Percentiles rank a stretch among this genome's conserved stretches.
These are phyloP conservation scores for Leptinotarsa juncta DNA, from an alignment of 2,888 invertebrate species.

Conservation along the genomic window DNA sequence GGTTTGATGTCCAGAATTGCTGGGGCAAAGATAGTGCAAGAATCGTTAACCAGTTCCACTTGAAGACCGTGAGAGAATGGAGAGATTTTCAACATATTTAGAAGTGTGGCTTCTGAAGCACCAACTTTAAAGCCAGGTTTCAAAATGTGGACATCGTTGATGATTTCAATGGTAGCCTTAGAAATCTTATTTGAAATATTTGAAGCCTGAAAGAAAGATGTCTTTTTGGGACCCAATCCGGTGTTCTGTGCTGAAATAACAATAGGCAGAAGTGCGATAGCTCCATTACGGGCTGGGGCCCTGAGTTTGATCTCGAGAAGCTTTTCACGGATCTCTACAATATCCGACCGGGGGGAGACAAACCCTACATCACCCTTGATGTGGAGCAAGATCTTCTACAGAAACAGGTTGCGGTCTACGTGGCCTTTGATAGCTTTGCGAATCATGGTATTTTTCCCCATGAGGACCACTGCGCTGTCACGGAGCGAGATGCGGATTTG, in stretches of 20 bases:
- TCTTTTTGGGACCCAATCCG: constrained; percentile 98
- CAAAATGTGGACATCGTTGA: too few relatives aligned
- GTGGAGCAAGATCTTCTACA: constrained; percentile 95
- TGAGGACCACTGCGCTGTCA: constrained; percentile 89
- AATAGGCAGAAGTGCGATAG: constrained; percentile 95
- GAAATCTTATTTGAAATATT: constrained; percentile 87
- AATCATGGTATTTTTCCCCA: constrained; percentile 99
- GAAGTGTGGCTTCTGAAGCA: too few relatives aligned
- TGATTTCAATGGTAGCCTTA: constrained; percentile 43
- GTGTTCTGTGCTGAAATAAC: constrained; percentile 99
- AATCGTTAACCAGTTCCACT: too few relatives aligned
- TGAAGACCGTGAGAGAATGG: too few relatives aligned
- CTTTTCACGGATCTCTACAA: constrained; percentile 90
- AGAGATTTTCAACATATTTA: too few relatives aligned
- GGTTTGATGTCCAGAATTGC: too few relatives aligned
- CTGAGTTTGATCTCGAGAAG: constrained; percentile 96
- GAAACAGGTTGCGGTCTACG: constrained; percentile 90
- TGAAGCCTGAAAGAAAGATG: constrained; percentile 99
- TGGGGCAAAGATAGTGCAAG: too few relatives aligned
- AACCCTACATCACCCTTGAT: constrained; percentile 98
- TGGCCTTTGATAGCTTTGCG: constrained; percentile 98
- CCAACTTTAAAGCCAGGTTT: too few relatives aligned
- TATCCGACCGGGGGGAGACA: constrained; percentile 95
- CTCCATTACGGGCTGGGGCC: constrained; percentile 97
- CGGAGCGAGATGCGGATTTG: constrained; percentile 96